Conservation (phyloP, 2,888 invertebrate species). For the Halictus quadricinctus region DNA sequence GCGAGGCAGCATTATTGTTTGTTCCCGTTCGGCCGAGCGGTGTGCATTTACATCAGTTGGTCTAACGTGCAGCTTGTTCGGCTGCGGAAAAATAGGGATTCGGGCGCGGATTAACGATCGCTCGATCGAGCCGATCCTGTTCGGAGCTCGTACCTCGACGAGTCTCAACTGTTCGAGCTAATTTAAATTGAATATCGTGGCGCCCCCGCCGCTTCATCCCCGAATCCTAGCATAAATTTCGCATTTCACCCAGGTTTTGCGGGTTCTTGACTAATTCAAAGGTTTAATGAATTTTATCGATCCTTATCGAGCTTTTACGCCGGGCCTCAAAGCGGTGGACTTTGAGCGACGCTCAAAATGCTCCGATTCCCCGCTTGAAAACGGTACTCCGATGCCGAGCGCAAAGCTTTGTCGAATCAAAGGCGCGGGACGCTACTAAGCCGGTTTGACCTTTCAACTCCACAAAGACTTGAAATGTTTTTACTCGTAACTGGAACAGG, state of each 20-base stretch:
- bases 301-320: constrained; percentile 10
- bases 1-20: not conserved
- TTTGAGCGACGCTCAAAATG: constrained; percentile 14
- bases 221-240: constrained; percentile 9
- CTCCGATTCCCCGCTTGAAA: constrained; percentile 12
- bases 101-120: not conserved
- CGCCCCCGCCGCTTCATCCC: not conserved
- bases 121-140: not conserved
- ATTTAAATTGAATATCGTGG: constrained; percentile 16
- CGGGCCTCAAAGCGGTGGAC: not conserved
- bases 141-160: not conserved
- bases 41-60: not conserved
- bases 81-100: not conserved
- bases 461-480: not conserved
- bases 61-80: not conserved
- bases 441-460: not conserved
- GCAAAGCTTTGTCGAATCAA: constrained; percentile 16
- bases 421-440: constrained; percentile 9
- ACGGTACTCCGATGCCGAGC: constrained; percentile 18
- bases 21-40: not conserved
- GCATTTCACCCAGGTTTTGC: not conserved
- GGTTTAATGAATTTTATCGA: constrained; percentile 18
- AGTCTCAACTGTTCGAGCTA: not conserved
- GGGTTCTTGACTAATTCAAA: constrained; percentile 13
- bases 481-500: not conserved